These are phyloP conservation scores for Sinocyclocheilus grahami DNA, from an alignment of 2,113 vertebrate species.

Conservation along the genomic window DNA sequence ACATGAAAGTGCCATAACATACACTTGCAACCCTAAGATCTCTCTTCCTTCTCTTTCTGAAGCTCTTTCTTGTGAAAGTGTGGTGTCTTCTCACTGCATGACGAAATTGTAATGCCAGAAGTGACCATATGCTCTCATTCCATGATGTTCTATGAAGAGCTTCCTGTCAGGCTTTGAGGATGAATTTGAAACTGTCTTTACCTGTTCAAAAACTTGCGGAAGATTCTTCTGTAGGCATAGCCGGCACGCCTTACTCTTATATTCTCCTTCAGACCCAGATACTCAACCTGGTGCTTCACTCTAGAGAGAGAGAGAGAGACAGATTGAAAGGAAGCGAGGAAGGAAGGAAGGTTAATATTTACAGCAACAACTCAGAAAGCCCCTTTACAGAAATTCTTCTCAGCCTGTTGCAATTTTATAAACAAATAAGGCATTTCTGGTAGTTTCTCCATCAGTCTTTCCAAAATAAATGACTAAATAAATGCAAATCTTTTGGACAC, in stretches of 20 bases:
- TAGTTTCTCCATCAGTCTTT: constrained; percentile 3
- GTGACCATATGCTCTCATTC: not conserved
- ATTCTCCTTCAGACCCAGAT: constrained; percentile 96
- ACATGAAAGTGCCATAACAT: not conserved
- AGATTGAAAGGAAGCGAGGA: constrained; percentile 53
- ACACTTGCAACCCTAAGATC: not conserved
- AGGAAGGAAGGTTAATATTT: not conserved
- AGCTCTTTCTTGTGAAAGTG: not conserved
- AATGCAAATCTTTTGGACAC: constrained; percentile 33
- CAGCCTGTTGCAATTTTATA: not conserved
- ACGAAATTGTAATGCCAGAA: not conserved
- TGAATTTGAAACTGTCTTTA: constrained; percentile 58
- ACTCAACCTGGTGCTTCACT: constrained; percentile 98
- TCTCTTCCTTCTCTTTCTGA: not conserved
- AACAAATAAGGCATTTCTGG: constrained; percentile 16
- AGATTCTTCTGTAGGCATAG: constrained; percentile 92
- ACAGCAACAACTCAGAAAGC: not conserved
- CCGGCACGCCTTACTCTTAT: constrained; percentile 96
- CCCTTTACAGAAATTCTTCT: not conserved
- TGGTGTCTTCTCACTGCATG: not conserved
- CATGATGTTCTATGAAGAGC: not conserved
- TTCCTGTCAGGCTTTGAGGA: not conserved
- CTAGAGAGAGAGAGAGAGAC: constrained; percentile 68
- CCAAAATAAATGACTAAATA: not conserved
- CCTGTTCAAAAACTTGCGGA: constrained; percentile 97